A percentile compares a stretch with the other conserved stretches of the same genome.
Conservation (phyloP, 2,888 invertebrate genomes). For the Melangyna quadrimaculata region DNA sequence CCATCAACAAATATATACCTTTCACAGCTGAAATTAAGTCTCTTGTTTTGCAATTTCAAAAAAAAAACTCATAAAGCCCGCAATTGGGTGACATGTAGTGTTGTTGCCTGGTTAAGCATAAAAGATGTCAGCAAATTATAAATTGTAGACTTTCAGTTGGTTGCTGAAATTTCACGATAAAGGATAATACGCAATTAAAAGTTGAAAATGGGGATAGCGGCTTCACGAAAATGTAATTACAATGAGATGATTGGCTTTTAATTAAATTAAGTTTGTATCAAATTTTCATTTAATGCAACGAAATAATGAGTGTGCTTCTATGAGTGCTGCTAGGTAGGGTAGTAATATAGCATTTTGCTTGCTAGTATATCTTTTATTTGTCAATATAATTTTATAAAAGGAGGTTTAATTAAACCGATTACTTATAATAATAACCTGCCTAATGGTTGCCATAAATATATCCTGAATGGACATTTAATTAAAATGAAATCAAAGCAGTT, state of each 20-base stretch:
- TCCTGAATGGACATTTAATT: neutral
- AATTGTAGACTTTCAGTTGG: neutral
- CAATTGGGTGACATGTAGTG: neutral
- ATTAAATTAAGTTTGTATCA: conserved; percentile 28
- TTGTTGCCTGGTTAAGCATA: neutral
- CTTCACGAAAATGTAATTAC: conserved; percentile 15
- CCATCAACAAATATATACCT: too few species aligned
- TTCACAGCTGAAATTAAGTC: too few species aligned
- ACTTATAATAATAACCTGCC: neutral
- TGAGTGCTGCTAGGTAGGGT: too few species aligned
- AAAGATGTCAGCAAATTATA: neutral
- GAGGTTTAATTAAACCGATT: neutral
- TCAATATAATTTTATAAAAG: neutral
- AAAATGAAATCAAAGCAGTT: neutral
- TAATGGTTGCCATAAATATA: neutral
- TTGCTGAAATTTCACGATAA: conserved; percentile 2
- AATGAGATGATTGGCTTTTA: conserved; percentile 28
- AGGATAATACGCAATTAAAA: conserved; percentile 35
- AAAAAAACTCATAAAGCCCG: neutral
- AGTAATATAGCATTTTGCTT: too few species aligned
- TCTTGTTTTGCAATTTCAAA: too few species aligned
- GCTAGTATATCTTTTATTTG: neutral
- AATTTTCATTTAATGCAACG: neutral
- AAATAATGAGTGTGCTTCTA: too few species aligned
- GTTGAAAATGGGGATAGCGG: conserved; percentile 17